These are phyloP conservation scores for Apostichopus leukothele DNA, from an alignment of 53 echinoderm and acorn worm species.

Conservation along the genomic window DNA sequence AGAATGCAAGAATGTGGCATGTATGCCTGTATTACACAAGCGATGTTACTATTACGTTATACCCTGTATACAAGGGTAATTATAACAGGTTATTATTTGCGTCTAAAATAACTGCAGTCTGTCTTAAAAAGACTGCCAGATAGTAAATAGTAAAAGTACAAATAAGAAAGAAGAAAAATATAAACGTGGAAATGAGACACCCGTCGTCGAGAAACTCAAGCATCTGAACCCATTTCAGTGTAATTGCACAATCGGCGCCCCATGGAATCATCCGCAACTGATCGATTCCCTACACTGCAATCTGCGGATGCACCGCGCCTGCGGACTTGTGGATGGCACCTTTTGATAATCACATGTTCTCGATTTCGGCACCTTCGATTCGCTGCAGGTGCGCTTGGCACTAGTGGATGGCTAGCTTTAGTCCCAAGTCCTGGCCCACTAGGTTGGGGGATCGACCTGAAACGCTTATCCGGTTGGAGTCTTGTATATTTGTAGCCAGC, in stretches of 20 bases:
- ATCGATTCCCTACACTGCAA: conserved; percentile 12
- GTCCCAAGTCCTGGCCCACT: too few relatives aligned
- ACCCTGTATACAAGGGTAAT: conserved; percentile 8
- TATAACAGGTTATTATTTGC: not conserved
- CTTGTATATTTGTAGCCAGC: too few relatives aligned
- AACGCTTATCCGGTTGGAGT: too few relatives aligned
- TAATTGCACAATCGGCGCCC: conserved; percentile 9
- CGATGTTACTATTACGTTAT: not conserved
- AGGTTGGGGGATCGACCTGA: too few relatives aligned
- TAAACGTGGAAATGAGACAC: conserved; percentile 4
- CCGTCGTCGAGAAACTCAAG: conserved; percentile 12
- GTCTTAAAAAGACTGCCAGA: not conserved
- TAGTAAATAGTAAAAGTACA: conserved; percentile 9
- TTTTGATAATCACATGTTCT: not conserved
- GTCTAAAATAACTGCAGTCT: too few relatives aligned
- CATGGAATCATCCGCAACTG: conserved; percentile 12
- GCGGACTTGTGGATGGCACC: conserved; percentile 5
- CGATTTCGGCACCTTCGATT: too few relatives aligned
- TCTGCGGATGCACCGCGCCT: not conserved
- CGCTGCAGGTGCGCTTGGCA: too few relatives aligned
- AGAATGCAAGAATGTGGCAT: conserved; percentile 12
- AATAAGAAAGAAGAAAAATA: conserved; percentile 12
- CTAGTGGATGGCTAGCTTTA: too few relatives aligned
- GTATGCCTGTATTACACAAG: conserved; percentile 12
- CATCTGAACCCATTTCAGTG: conserved; percentile 12